phyloP scores from a whole-genome alignment of 2,888 invertebrate genomes.

The Napeogenes inachia region DNA sequence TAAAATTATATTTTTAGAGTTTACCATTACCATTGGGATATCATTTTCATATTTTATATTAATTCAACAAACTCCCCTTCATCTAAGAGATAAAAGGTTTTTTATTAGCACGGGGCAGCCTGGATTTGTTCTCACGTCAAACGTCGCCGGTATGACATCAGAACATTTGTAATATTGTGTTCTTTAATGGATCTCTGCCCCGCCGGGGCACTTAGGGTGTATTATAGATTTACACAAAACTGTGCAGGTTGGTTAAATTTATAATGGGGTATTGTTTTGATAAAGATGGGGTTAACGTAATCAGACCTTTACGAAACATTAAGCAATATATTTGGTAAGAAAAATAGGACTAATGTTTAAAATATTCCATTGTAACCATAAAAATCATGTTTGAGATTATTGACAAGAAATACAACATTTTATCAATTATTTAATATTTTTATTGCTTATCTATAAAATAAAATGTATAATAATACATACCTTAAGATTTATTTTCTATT shows the following conservation, averaged over 20 bases:
- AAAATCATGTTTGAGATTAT: no score
- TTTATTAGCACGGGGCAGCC: slow-evolving; percentile 32
- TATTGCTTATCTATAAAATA: no score
- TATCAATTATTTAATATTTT: no score
- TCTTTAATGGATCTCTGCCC: slow-evolving; percentile 63
- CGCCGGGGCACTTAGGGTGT: slow-evolving; percentile 46
- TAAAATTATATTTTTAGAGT: not conserved
- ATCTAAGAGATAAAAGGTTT: slow-evolving; percentile 23
- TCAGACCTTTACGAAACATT: no score
- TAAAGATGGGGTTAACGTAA: not conserved
- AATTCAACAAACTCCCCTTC: not conserved
- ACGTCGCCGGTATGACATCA: slow-evolving; percentile 63
- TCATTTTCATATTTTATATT: slow-evolving; percentile 2
- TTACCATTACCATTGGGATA: not conserved
- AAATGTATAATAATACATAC: no score
- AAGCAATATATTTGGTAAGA: no score
- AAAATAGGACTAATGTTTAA: no score
- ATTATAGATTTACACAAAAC: slow-evolving; percentile 6
- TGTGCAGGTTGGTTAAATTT: slow-evolving; percentile 9
- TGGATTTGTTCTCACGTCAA: slow-evolving; percentile 70
- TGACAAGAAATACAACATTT: no score
- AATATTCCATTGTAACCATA: no score
- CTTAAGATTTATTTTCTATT: no score
- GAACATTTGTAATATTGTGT: slow-evolving; percentile 66
- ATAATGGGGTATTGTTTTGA: not conserved